Evolutionary conservation across 2,113 vertebrate genomes (phyloP).

Genomic region (Tyto alba): DNA sequence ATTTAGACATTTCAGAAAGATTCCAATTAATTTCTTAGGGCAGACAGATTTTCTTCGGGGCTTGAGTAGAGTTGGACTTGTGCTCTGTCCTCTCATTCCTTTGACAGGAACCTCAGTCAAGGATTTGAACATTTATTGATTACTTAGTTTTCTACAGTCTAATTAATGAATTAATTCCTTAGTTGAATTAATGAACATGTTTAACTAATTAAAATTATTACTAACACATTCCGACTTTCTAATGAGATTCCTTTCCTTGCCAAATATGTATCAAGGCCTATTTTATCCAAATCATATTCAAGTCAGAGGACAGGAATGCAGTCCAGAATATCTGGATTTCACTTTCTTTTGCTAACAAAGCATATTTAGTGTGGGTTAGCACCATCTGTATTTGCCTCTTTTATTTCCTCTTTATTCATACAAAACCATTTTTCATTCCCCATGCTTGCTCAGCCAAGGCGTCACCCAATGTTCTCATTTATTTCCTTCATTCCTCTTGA

Average conservation of each 20-base stretch:
- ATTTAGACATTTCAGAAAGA: not conserved
- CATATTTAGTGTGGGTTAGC: not conserved
- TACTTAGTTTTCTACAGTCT: not conserved
- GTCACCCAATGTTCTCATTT: not conserved
- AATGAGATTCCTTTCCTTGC: not conserved
- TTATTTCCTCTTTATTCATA: constrained; percentile 5
- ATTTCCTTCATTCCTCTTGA: not conserved
- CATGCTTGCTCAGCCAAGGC: not conserved
- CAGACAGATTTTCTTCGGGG: not conserved
- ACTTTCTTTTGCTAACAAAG: not conserved
- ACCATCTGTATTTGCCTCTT: not conserved
- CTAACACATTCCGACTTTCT: not conserved
- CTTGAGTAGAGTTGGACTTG: not conserved
- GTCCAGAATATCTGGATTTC: not conserved
- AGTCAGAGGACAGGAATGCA: not conserved
- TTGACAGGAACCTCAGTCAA: not conserved
- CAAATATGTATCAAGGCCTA: not conserved
- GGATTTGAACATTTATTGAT: not conserved
- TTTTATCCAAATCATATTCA: not conserved
- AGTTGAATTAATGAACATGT: not conserved
- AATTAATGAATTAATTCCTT: not conserved
- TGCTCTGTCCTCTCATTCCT: not conserved
- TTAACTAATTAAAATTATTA: constrained; percentile 1
- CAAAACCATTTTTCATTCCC: not conserved
- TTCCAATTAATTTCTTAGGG: not conserved